A percentile compares a stretch with the other conserved stretches of the same genome.
These are phyloP conservation scores for Hydractinia symbiolongicarpus DNA, from an alignment of 30 jellyfish, hydroid and myxozoan genomes.

Conservation along the genomic window DNA sequence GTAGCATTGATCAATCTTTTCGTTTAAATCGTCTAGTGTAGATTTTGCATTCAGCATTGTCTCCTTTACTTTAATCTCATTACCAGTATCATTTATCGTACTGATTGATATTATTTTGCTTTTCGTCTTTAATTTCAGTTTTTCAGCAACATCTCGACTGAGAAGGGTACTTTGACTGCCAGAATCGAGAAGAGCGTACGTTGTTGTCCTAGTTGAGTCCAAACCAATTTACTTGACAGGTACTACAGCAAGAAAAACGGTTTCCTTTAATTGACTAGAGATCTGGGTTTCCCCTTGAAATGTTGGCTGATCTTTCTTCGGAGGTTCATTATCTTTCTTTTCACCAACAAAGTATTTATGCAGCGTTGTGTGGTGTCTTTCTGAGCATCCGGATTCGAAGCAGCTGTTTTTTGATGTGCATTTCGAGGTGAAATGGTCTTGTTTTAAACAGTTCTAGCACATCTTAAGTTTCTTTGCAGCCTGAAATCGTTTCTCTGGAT, in stretches of 20 bases:
- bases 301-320: neutral
- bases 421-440: neutral
- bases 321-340: neutral
- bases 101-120: neutral
- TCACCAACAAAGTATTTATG: neutral
- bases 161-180: constrained; percentile 14
- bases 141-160: neutral
- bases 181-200: constrained; percentile 1
- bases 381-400: neutral
- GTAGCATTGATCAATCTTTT: neutral
- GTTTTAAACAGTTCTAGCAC: neutral
- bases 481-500: neutral
- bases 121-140: neutral
- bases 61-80: neutral
- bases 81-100: constrained; percentile 3
- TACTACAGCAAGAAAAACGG: neutral
- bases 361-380: constrained; percentile 13
- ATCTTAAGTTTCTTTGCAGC: neutral
- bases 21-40: neutral
- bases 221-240: neutral
- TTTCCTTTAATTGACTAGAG: neutral
- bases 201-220: neutral
- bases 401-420: neutral
- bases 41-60: neutral
- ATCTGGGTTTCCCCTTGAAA: neutral